A percentile compares a stretch with the other conserved stretches of the same genome.
phyloP scores from a whole-genome alignment of 2,797 vertebrate species.

The Jordanella pulchra region DNA sequence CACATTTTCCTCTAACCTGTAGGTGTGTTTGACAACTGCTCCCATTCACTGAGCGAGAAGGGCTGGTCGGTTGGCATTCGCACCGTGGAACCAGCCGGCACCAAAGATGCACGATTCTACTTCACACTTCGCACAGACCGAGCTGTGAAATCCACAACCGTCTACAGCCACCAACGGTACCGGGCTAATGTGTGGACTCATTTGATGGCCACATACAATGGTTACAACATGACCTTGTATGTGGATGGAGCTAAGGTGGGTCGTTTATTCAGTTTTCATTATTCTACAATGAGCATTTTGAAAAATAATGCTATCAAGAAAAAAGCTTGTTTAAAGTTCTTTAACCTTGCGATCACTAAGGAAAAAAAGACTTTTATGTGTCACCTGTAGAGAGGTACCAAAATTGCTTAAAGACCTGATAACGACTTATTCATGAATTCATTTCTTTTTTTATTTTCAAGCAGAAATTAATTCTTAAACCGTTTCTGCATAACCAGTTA shows the following conservation, averaged over 20 bases:
- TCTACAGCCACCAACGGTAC: conserved; percentile 84
- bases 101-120: conserved; percentile 90
- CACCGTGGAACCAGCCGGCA: conserved; percentile 75
- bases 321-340: background rate
- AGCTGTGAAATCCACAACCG: conserved; percentile 79
- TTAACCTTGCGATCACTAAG: background rate
- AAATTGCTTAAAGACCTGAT: background rate
- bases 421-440: too few relatives aligned
- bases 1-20: background rate
- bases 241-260: conserved; percentile 86
- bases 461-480: too few relatives aligned
- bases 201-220: conserved; percentile 87
- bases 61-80: conserved; percentile 94
- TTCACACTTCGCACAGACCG: conserved; percentile 93
- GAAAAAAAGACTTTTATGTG: background rate
- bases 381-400: background rate
- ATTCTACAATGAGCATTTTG: background rate
- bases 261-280: conserved; percentile 14
- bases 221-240: conserved; percentile 86
- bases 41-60: conserved; percentile 87
- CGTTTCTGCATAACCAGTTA: too few relatives aligned
- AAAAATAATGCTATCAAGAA: background rate
- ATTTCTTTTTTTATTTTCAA: background rate
- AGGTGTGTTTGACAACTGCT: conserved; percentile 98
- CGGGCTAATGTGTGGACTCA: conserved; percentile 86